Base-by-base conservation (phyloP, 2,797 vertebrate species). In the Falco novaeseelandiae region DNA sequence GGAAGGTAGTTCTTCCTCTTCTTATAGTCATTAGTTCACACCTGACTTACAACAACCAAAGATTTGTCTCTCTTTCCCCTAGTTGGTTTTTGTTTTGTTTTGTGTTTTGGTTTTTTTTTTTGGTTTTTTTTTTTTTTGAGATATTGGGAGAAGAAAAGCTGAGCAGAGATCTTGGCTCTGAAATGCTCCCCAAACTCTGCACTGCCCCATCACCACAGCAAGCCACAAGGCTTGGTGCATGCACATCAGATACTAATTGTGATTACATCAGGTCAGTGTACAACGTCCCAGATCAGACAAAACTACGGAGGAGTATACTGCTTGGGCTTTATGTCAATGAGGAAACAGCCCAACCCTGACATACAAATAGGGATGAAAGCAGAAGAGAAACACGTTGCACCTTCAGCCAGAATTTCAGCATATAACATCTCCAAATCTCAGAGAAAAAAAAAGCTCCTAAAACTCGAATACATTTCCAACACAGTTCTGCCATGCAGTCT, bases 221-320 rank as follows among this genome's bases (percentile, higher is more conserved):
- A 29, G 23, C 4, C 2, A 30, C 0, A 0, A 44, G 42, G 49
- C 49, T 59, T 36, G 12, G 18, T 4, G 32, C 17, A 10, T 0
- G 25, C 15, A 38, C 46, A 32, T 5, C 10, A 38, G 38, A 46
- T 6, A 38, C 21, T 18, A 18, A 3, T 29, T 44, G 9, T 30
- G 44, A 8, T 8, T 0, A 7, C 25, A 9, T 8, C 5, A 13
- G 12, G 11, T 51, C 16, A 14, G 36, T 0, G 13, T 5, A 2
- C 2, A 48, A 17, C 34, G 48, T 12, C 40, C 46, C 70, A 48
- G 26, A 8, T 19, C 20, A 27, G 58, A 27, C 5, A 30, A 18
- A 80, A 30, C 25, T 25, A 25, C 0, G 13, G 15, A 46, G 30
- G 22, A 59, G 52, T 49, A 27, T 6, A n/a, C 51, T 22, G 44